Conservation (phyloP, 1,140 invertebrate species). For the Acromyrmex charruanus region DNA sequence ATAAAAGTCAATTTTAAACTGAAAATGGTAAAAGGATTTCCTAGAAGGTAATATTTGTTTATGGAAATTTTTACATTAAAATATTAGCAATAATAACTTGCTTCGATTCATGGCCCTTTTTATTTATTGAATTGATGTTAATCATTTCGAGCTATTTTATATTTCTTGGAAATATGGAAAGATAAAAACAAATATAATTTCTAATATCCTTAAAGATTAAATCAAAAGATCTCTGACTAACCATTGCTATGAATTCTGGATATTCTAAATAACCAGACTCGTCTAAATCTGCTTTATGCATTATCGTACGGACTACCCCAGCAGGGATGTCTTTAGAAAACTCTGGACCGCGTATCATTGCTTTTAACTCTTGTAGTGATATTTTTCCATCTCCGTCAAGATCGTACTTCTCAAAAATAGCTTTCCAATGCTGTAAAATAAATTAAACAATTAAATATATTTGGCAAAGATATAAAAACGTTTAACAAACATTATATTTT, state of each 20-base stretch:
- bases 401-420: slow-evolving; percentile 90
- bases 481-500: slow-evolving; percentile 7
- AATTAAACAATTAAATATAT: neutral
- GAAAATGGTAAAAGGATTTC: no score
- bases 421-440: slow-evolving; percentile 84
- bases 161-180: neutral
- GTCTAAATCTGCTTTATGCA: slow-evolving; percentile 91
- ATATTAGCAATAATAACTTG: no score
- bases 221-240: slow-evolving; percentile 21
- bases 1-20: no score
- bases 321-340: slow-evolving; percentile 91
- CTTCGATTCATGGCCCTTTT: no score
- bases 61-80: no score
- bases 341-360: slow-evolving; percentile 88
- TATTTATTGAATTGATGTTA: no score
- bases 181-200: neutral
- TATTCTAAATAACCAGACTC: slow-evolving; percentile 92
- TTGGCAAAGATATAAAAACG: neutral
- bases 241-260: slow-evolving; percentile 93
- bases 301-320: slow-evolving; percentile 90
- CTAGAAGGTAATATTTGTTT: no score
- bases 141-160: no score
- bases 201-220: neutral
- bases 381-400: slow-evolving; percentile 91
- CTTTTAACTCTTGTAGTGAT: slow-evolving; percentile 90